Evolutionary conservation across 1,140 invertebrate species (phyloP).

Genomic region (Ceratina japonica): DNA sequence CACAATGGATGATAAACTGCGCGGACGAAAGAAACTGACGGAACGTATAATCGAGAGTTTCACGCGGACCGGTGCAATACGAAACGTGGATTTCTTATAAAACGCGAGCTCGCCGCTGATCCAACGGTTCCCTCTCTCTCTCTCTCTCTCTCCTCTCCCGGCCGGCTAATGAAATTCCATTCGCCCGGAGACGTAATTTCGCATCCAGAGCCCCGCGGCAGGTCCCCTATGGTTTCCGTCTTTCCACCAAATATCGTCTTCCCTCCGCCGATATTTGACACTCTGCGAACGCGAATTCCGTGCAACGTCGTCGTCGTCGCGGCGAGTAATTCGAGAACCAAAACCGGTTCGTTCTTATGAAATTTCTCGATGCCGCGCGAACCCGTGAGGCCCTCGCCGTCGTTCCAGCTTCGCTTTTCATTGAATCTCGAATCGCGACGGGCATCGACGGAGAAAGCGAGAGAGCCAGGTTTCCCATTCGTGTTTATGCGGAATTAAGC

Average conservation of each 20-base stretch:
- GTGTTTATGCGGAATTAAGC: neutral
- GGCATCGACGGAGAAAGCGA: neutral
- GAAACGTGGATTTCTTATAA: neutral
- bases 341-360: slow-evolving; percentile 55
- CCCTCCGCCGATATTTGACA: slow-evolving; percentile 35
- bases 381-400: slow-evolving; percentile 25
- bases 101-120: neutral
- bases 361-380: slow-evolving; percentile 48
- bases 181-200: neutral
- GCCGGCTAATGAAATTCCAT: neutral
- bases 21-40: too few relatives aligned
- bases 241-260: slow-evolving; percentile 20
- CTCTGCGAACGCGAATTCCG: slow-evolving; percentile 37
- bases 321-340: slow-evolving; percentile 49
- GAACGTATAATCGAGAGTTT: too few relatives aligned
- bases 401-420: slow-evolving; percentile 37
- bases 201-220: too few relatives aligned
- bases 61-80: too few relatives aligned
- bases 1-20: too few relatives aligned
- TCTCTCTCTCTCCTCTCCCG: too few relatives aligned
- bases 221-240: slow-evolving; percentile 4
- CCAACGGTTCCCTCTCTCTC: neutral
- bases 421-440: slow-evolving; percentile 17
- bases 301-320: neutral
- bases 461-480: neutral